Base-by-base conservation (phyloP, 2,113 vertebrate genomes). In the Rhineura floridana region DNA sequence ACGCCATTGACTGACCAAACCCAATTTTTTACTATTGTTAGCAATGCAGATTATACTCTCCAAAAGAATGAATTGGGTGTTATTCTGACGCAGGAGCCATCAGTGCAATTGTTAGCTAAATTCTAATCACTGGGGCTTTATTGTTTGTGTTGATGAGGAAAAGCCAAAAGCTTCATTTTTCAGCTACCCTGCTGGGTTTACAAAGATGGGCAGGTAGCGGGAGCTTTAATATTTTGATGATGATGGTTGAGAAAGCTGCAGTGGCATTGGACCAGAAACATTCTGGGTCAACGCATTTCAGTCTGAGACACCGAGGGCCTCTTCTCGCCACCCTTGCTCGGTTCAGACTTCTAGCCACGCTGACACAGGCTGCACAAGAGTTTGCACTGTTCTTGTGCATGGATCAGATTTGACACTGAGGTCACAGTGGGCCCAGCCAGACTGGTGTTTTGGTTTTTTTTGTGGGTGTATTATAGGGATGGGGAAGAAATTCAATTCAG, bases 1-100 rank as follows among this genome's bases (percentile, higher is more conserved):
- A 81, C 83, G 89, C 75, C 63, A 48, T 89, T 92, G 93, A 91
- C 79, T 88, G 89, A 78, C 89, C 81, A 93, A 90, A 85, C 25
- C 44, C 88, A 85, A 55, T 83, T 62, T 44, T 80, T 93, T 91
- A 81, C 88, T 94, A 81, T 91, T 94, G 92, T 93, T 93, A 94
- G 89, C 85, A 87, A 42, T 30, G 69, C 87, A 85, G 84, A 90
- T 92, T 93, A 55, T 79, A 89, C 21, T 87, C 73, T 85, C 80
- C 5, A 30, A 67, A 88, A 85, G 88, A 90, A 87, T 1, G 55
- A 88, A 52, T 73, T 87, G 52, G 44, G 13, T 89, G 92, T 88
- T 92, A 42, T 83, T 92, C 84, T 82, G 69, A 67, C 59, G 28
- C 42, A 21, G 88, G 78, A 1, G 0, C 11, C 0, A 3, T 93